Evolutionary conservation across 2,888 invertebrate genomes (phyloP), one percentile per base, ranked within the genome.

Genomic region (Sisyra nigra): DNA sequence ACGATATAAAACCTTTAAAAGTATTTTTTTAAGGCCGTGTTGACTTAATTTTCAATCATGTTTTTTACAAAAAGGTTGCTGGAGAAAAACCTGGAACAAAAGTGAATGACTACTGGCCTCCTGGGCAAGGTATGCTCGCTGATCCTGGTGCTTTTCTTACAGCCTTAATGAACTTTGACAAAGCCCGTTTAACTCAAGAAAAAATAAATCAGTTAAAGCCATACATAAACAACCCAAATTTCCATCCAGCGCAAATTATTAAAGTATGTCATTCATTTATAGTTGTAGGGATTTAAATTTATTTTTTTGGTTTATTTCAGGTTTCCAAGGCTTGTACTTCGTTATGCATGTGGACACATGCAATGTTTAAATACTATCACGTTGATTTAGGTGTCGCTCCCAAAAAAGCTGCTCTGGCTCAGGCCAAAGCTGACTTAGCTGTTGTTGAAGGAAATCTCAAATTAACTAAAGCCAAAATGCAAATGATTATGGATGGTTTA

Each of bases 281-380:
- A n/a, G 8, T 14, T 5, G n/a, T 10, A 15, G 14, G n/a, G 24
- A 6, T 8, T 15, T 3, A 13, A n/a, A 18, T 10, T 19, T 39
- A n/a, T 15, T 9, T 19, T 24, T 40, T n/a, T 14, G 18, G 11
- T 52, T 53, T n/a, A n/a, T n/a, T n/a, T 3, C 55, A 77, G 75
- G 78, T 80, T 9, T 85, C 84, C 1, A 83, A 81, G 59, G 84
- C 84, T 1, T 84, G 84, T 55, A 77, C 76, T 48, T 83, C 82
- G 1, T 65, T 89, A 2, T 89, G 89, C 54, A 80, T 85, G 69
- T 89, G 89, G 89, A 78, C 91, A 24, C 81, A 86, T 52, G 93
- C 93, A 0, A 88, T 94, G 79, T 93, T 83, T 62, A 80, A 88
- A 57, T 94, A 86, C 61, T 92, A 92, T 58, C 80, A 82, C 56